These are phyloP conservation scores for Capromys pilorides DNA, from an alignment of 2,797 vertebrate genomes.

Conservation along the genomic window DNA sequence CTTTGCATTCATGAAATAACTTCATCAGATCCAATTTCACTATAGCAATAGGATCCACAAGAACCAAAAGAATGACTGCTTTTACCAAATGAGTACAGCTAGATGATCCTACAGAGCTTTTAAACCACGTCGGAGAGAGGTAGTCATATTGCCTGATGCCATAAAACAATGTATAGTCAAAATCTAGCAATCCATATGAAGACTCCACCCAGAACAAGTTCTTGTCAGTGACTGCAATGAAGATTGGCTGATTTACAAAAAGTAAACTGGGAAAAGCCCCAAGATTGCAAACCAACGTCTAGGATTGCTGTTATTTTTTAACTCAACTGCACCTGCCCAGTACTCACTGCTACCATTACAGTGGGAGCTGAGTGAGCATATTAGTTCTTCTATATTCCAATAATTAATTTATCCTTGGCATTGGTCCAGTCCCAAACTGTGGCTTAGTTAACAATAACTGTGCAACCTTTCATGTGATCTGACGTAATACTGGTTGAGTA, in stretches of 20 bases:
- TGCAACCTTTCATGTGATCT: neutral
- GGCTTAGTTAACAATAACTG: slow-evolving; percentile 56
- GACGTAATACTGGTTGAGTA: neutral
- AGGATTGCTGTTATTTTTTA: neutral
- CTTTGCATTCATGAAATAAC: slow-evolving; percentile 43
- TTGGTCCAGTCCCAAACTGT: neutral
- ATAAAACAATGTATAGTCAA: slow-evolving; percentile 68
- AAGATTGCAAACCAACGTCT: neutral
- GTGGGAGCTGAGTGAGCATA: too few relatives aligned
- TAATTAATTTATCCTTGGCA: neutral
- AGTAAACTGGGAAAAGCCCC: neutral
- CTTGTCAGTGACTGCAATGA: neutral
- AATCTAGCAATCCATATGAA: slow-evolving; percentile 38
- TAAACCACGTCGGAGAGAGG: slow-evolving; percentile 25
- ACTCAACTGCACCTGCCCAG: neutral
- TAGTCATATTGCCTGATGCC: slow-evolving; percentile 47
- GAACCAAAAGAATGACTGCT: slow-evolving; percentile 6
- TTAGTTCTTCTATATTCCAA: slow-evolving; percentile 17
- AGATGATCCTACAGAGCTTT: neutral
- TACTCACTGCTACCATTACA: neutral
- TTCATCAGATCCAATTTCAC: neutral
- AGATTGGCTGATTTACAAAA: slow-evolving; percentile 28
- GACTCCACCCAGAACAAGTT: neutral
- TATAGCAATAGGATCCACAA: neutral
- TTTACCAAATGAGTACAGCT: slow-evolving; percentile 59